Base-by-base conservation (phyloP, 2,113 vertebrate genomes). In the Theristicus caerulescens region DNA sequence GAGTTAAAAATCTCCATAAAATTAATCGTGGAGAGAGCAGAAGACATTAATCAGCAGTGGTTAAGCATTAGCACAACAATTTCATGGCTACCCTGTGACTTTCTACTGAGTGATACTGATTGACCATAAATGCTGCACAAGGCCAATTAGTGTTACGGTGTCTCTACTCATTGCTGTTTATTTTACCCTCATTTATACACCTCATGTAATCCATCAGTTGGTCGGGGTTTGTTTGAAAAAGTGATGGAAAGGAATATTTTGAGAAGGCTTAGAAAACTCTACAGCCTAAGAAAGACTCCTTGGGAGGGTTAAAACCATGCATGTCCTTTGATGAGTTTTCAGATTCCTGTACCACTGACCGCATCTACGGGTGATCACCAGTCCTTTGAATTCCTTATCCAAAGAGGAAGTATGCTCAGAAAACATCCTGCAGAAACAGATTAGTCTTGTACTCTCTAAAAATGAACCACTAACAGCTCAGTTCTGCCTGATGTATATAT, bases 1-100 rank as follows among this genome's bases (percentile, higher is more conserved):
- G 72, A 81, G 21, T 81, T 70, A 84, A 67, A 84, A 94, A 92
- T 83, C 31, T 86, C 67, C 85, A 84, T 84, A 93, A 93, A 96
- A 87, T 88, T 85, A 74, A 82, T 66, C 6, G 27, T 26, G 9
- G 42, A 82, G 51, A 62, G 46, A 87, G 59, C 29, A 64, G 49
- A 72, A 59, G 64, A 55, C 82, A 46, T 57, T 73, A 85, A 86
- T 86, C 82, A 88, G 40, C 69, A 90, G 58, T 55, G 47, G 64
- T 74, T 90, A 65, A 73, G 58, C 46, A 66, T 19, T n/a, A 85
- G 27, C 71, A 55, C 46, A 55, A 81, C 6, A 36, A 85, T 96
- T 92, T 96, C 42, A 27, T 54, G 59, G 62, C 55, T 82, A 40
- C 40, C 72, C 49, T 71, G 10, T 74, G 86, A 91, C 78, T 71